phyloP scores from a whole-genome alignment of 2,888 invertebrate genomes.

The Trachelus troglodyta region DNA sequence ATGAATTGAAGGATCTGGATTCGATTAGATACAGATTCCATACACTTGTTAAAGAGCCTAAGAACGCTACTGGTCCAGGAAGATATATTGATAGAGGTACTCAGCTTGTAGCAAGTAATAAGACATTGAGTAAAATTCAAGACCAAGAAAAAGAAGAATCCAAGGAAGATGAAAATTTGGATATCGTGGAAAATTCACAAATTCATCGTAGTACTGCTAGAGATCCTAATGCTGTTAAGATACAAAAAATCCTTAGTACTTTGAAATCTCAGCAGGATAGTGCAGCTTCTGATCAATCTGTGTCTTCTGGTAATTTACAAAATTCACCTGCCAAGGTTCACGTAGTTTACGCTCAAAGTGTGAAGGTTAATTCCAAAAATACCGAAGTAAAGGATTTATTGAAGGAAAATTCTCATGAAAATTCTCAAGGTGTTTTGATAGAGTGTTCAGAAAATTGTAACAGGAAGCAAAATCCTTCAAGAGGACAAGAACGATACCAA shows the following conservation, averaged over 20 bases:
- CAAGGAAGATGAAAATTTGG: neutral
- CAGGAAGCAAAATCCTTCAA: conserved; percentile 3
- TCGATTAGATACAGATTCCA: conserved; percentile 59
- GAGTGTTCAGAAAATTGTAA: conserved; percentile 16
- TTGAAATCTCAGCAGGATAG: neutral
- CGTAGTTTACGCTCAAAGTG: conserved; percentile 35
- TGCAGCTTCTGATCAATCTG: neutral
- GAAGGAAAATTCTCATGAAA: neutral
- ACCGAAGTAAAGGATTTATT: neutral
- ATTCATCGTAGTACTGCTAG: neutral
- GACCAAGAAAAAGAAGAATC: neutral
- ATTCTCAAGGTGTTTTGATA: neutral
- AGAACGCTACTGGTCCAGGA: conserved; percentile 1
- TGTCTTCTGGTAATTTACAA: neutral
- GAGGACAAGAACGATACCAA: neutral
- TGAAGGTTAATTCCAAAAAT: neutral
- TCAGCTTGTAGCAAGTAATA: neutral
- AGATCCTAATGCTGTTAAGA: neutral
- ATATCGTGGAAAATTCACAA: neutral
- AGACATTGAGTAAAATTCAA: neutral
- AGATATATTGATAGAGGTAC: neutral
- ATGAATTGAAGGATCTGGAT: conserved; percentile 53
- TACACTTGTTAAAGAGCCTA: conserved; percentile 53
- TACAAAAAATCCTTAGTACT: neutral
- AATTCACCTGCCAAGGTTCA: conserved; percentile 31